Evolutionary conservation across 2,113 vertebrate species (phyloP), one percentile per base, ranked within the genome.

Genomic region (Cygnus buccinator): DNA sequence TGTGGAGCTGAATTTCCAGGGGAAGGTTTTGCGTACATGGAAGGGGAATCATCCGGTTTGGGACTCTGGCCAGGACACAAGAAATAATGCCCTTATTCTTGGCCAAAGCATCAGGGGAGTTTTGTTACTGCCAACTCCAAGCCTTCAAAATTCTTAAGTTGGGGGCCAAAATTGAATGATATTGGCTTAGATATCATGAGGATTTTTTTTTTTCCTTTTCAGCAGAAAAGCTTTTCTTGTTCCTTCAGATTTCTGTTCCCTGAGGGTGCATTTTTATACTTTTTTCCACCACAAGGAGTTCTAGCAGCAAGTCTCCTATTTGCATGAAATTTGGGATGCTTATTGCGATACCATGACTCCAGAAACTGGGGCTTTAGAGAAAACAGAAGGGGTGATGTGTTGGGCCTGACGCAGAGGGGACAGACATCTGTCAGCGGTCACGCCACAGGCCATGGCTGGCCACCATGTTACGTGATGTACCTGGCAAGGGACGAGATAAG

Each of bases 231-330:
- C 2, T 3, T 17, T 83, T 62, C 90, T 67, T 67, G 5, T 93
- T 93, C 43, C 68, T 93, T 93, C 65, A 93, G 33, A 11, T 80
- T 93, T 86, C 72, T 91, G 13, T 55, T 93, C 79, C 79, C 52
- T 14, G 26, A 67, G 57, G 59, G 20, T 66, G 3, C 33, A 75
- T 78, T 57, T 92, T 90, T 50, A 72, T 52, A 48, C 25, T 77
- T 66, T 73, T 18, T 50, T 79, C 28, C 31, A 61, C 25, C 39
- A 35, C 55, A 76, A 86, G 14, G 44, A 79, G 25, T 50, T 79
- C 79, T 73, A 84, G 75, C 41, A 92, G 29, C 3, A 5, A 93
- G 61, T 63, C 61, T 77, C 26, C n/a, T 25, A 59, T 63, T 67
- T 74, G 37, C 17, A 8, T 37, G 85, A 88, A 83, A 84, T 79